Percentiles rank a stretch among this genome's conserved stretches.
These are phyloP conservation scores for Entomyzon cyanotis DNA, from an alignment of 2,113 vertebrate species.

Conservation along the genomic window DNA sequence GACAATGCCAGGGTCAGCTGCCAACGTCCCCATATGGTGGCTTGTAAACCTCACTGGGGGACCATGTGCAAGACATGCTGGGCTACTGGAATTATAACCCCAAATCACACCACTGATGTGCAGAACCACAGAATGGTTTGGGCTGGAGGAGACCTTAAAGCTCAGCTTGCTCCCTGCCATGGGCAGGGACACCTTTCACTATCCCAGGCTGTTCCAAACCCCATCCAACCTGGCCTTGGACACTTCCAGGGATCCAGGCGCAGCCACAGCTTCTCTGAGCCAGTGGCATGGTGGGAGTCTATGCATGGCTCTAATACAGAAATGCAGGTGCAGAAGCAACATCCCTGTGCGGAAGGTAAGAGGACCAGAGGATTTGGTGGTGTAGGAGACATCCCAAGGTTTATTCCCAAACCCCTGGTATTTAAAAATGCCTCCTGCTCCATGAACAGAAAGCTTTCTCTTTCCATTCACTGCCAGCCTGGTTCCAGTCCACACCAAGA, in stretches of 20 bases:
- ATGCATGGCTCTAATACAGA: background rate
- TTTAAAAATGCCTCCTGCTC: background rate
- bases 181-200: background rate
- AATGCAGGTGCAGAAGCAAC: background rate
- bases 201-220: background rate
- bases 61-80: background rate
- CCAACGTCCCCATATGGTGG: background rate
- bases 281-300: background rate
- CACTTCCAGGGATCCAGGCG: background rate
- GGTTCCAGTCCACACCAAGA: background rate
- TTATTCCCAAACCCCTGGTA: background rate
- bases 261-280: background rate
- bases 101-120: background rate
- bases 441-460: background rate
- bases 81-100: background rate
- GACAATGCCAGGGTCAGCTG: background rate
- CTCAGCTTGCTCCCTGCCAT: background rate
- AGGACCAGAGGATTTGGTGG: background rate
- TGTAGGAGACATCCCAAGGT: background rate
- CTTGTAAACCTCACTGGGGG: background rate
- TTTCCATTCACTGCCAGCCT: background rate
- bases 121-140: background rate
- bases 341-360: background rate
- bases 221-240: background rate
- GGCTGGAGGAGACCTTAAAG: background rate